Evolutionary conservation across 2,113 vertebrate genomes (phyloP).

Genomic region (Myotis yumanensis): DNA sequence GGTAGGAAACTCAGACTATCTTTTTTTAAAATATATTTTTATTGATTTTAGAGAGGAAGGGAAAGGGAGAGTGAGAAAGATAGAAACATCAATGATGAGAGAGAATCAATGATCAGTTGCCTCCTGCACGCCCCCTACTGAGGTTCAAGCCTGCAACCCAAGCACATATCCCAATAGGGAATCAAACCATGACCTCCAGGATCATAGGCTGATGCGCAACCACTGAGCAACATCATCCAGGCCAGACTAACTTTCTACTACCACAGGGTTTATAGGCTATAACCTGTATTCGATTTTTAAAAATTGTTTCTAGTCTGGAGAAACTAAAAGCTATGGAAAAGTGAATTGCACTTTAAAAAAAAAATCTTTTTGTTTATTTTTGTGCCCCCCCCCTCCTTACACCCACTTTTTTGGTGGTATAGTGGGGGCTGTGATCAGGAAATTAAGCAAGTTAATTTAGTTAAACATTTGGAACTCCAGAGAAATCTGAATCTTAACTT

Average conservation of each 20-base stretch:
- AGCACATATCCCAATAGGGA: too few relatives aligned
- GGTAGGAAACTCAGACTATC: background rate
- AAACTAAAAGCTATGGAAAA: background rate
- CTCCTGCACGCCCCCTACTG: too few relatives aligned
- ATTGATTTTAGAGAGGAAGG: too few relatives aligned
- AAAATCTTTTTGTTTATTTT: background rate
- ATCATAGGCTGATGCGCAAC: too few relatives aligned
- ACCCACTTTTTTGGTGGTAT: background rate
- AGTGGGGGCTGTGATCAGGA: background rate
- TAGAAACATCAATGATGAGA: too few relatives aligned
- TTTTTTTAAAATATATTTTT: too few relatives aligned
- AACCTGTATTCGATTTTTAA: background rate
- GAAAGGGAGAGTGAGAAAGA: too few relatives aligned
- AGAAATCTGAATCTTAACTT: slow-evolving; percentile 52
- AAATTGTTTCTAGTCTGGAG: background rate
- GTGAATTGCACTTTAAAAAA: background rate
- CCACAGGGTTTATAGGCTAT: background rate
- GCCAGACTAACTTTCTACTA: background rate
- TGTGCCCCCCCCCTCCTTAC: background rate
- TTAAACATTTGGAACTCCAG: slow-evolving; percentile 22
- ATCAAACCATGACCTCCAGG: too few relatives aligned
- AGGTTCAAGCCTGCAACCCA: too few relatives aligned
- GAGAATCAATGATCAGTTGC: too few relatives aligned
- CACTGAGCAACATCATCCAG: too few relatives aligned
- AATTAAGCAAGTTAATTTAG: background rate